Percentiles rank a stretch among this genome's conserved stretches.
phyloP scores from a whole-genome alignment of 2,113 vertebrate genomes.

The Epinephelus moara region DNA sequence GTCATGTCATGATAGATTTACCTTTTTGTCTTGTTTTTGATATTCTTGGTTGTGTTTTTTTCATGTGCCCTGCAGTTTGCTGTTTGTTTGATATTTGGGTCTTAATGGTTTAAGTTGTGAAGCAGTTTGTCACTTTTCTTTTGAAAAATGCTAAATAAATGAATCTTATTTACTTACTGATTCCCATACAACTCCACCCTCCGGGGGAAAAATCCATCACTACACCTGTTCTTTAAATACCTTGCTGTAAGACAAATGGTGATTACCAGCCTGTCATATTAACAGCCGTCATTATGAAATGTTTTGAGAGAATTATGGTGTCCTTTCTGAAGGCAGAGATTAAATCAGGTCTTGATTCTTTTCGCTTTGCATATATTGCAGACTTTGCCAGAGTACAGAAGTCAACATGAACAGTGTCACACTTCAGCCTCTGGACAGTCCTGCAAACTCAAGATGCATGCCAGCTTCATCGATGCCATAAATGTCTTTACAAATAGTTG shows the following conservation, averaged over 20 bases:
- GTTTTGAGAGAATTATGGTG: slow-evolving; percentile 10
- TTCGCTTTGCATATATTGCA: not conserved
- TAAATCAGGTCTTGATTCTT: not conserved
- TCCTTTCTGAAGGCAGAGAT: slow-evolving; percentile 3
- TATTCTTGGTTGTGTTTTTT: not conserved
- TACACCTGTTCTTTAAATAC: slow-evolving; percentile 8
- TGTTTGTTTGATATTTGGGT: not conserved
- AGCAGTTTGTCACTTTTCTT: not conserved
- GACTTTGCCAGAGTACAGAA: not conserved
- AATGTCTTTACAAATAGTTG: not conserved
- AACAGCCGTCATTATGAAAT: slow-evolving; percentile 8
- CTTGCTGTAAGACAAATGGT: slow-evolving; percentile 20
- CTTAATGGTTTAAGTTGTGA: not conserved
- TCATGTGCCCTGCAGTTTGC: not conserved
- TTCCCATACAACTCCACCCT: not conserved
- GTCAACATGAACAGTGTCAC: not conserved
- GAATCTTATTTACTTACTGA: not conserved
- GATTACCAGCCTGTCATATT: slow-evolving; percentile 5
- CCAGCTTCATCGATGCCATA: not conserved
- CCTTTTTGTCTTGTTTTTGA: not conserved
- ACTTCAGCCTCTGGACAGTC: not conserved
- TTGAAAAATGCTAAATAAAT: not conserved
- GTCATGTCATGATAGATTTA: not conserved
- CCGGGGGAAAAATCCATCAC: not conserved
- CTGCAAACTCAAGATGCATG: no score